Base-by-base conservation (phyloP, 92 coral and sea anemone species). In the Chrysogorgia sp. region DNA sequence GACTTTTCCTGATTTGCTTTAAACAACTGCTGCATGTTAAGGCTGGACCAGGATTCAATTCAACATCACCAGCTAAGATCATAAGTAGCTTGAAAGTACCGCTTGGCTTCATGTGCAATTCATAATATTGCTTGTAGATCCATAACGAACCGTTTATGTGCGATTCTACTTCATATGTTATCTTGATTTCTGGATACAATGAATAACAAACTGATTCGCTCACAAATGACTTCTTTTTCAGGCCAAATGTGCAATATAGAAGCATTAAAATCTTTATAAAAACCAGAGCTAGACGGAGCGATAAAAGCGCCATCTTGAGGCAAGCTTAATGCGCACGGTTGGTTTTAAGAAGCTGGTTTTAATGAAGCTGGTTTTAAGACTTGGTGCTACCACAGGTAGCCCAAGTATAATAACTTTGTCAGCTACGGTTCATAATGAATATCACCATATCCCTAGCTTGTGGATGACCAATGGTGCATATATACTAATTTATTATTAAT, bases 31-130 rank as follows among this genome's bases (percentile, higher is more conserved):
- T 63, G 22, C 70, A 63, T 28, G 25, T 63, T 28, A 30, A 4
- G 47, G 21, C 70, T 28, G 40, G 70, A 34, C 70, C 70, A 4
- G 70, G 43, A 63, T 33, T 63, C 40, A 32, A 28, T 63, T 63
- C 70, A 32, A 63, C 25, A 22, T 63, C 70, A 28, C 70, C 70
- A 63, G 47, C 70, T 33, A 63, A 63, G 47, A 63, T 28, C 14
- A 63, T 15, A 12, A 63, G 43, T 34, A 63, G 70, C 70, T 63
- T 63, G 70, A 63, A 14, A 34, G 70, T 63, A 28, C 70, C 70
- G n/a, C 22, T 63, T 25, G 40, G 70, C 70, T 33, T 63, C 70
- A 63, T 63, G 43, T 14, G 41, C 43, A 32, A 28, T 10, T 6
- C 43, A 21, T 32, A 34, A 34, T 21, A 32, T 63, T 63, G 70